A percentile compares a stretch with the other conserved stretches of the same genome.
Evolutionary conservation across 2,888 invertebrate species (phyloP).

Genomic region (Cephus pulcher): DNA sequence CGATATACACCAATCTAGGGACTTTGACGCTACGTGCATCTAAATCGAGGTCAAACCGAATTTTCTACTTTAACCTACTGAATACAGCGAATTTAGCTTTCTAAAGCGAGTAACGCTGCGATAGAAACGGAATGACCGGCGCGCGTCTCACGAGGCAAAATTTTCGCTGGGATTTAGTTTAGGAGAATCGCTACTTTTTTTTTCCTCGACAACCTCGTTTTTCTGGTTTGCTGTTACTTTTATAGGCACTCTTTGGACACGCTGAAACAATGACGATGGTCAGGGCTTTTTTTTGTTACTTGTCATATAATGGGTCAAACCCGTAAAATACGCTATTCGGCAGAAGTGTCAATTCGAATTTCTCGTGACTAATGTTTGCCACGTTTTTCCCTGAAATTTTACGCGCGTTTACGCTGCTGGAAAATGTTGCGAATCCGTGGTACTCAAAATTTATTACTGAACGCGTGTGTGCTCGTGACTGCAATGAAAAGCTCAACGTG

Average conservation of each 20-base stretch:
- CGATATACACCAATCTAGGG: slow-evolving; percentile 1
- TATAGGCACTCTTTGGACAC: background rate
- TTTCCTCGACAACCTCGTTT: background rate
- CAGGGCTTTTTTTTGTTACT: background rate
- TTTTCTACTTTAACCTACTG: slow-evolving; percentile 67
- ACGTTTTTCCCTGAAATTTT: background rate
- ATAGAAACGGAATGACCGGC: background rate
- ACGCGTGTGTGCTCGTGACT: background rate
- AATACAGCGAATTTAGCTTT: slow-evolving; percentile 66
- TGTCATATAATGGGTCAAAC: background rate
- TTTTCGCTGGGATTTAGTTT: background rate
- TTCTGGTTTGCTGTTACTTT: background rate
- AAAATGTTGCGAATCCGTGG: background rate
- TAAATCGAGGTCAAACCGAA: slow-evolving; percentile 66
- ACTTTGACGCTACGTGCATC: slow-evolving; percentile 29
- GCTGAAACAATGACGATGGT: background rate
- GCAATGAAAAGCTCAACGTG: background rate
- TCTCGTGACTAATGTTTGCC: background rate
- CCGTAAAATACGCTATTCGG: background rate
- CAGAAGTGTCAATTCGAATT: background rate
- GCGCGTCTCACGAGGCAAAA: background rate
- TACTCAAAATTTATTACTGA: background rate
- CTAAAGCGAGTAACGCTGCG: slow-evolving; percentile 51
- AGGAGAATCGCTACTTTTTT: background rate
- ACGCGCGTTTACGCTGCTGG: background rate